phyloP scores from a whole-genome alignment of 2,888 invertebrate species.

The Liopterus haemorrhoidalis region DNA sequence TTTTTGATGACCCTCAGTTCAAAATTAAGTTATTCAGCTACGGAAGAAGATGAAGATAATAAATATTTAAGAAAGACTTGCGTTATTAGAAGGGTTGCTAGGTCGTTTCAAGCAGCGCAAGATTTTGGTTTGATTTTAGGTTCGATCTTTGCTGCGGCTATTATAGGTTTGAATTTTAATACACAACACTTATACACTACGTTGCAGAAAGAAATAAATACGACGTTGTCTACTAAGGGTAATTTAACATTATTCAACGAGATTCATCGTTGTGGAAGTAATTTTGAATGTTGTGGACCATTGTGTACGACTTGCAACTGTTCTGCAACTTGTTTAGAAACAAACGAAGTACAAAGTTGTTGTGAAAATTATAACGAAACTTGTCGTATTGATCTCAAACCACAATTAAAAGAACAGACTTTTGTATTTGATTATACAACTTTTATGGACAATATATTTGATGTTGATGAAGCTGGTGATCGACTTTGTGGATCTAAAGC shows the following conservation, averaged over 20 bases:
- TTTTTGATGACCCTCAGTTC: conserved; percentile 46
- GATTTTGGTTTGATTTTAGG: conserved; percentile 55
- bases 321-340: not conserved
- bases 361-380: conserved; percentile 10
- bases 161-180: conserved; percentile 8
- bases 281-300: conserved; percentile 3
- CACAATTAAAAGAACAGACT: not conserved
- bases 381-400: not conserved
- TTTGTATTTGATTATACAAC: conserved; percentile 35
- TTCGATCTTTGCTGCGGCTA: conserved; percentile 38
- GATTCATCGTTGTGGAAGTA: not conserved
- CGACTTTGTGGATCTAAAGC: conserved; percentile 55
- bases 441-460: conserved; percentile 49
- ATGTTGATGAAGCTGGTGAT: conserved; percentile 50
- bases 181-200: conserved; percentile 7
- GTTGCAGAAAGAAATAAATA: conserved; percentile 1
- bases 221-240: not conserved
- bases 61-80: conserved; percentile 39
- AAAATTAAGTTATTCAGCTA: conserved; percentile 44
- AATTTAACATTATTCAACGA: not conserved
- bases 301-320: conserved; percentile 4
- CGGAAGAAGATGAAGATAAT: conserved; percentile 45
- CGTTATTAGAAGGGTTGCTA: conserved; percentile 48
- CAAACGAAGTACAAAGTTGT: not conserved
- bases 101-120: conserved; percentile 53